phyloP scores from a whole-genome alignment of 2,888 invertebrate genomes.

The Harpagoxenus sublaevis region DNA sequence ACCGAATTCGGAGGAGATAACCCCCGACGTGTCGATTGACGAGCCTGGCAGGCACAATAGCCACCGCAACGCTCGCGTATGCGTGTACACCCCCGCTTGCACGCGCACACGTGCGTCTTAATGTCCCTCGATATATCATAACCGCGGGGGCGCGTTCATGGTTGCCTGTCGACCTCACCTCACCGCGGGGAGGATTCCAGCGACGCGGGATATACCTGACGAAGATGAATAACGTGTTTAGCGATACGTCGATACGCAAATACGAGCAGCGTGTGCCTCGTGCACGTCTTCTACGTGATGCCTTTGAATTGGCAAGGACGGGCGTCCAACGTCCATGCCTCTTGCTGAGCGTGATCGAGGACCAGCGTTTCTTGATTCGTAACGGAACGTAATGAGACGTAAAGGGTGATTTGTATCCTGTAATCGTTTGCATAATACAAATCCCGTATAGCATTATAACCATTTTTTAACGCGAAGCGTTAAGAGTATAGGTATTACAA shows the following conservation, averaged over 20 bases:
- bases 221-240: constrained; percentile 80
- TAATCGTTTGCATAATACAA: constrained; percentile 37
- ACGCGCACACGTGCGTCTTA: constrained; percentile 59
- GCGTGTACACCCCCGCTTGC: constrained; percentile 49
- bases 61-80: constrained; percentile 38
- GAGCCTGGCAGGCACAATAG: constrained; percentile 60
- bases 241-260: constrained; percentile 73
- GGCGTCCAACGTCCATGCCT: constrained; percentile 2
- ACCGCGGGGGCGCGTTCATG: constrained; percentile 66
- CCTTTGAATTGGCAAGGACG: constrained; percentile 15
- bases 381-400: constrained; percentile 50
- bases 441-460: background rate
- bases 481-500: background rate
- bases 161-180: constrained; percentile 60
- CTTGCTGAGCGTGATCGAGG: constrained; percentile 48
- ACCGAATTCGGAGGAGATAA: constrained; percentile 65
- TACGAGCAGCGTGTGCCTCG: constrained; percentile 43
- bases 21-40: constrained; percentile 68
- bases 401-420: constrained; percentile 48
- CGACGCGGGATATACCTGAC: constrained; percentile 74
- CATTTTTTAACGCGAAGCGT: constrained; percentile 26
- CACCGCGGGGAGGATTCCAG: constrained; percentile 65
- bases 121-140: constrained; percentile 79
- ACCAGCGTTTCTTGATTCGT: constrained; percentile 46
- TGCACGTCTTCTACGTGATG: background rate